phyloP scores from a whole-genome alignment of 2,888 invertebrate species.

The Pristionchus fissidentatus region DNA sequence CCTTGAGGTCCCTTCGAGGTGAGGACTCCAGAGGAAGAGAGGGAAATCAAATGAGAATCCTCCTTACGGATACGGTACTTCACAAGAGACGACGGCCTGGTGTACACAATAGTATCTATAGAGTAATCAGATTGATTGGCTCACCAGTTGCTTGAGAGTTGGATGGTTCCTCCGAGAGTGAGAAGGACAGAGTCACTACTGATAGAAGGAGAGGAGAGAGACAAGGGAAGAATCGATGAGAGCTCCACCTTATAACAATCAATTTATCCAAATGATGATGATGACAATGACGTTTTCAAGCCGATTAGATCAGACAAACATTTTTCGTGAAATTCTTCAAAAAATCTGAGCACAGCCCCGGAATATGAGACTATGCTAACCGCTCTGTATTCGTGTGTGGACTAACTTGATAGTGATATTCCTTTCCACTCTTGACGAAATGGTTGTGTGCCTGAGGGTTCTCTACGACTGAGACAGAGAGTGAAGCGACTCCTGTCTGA shows the following conservation, averaged over 20 bases:
- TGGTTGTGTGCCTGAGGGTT: background rate
- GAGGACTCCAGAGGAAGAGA: conserved; percentile 23
- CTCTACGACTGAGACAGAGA: background rate
- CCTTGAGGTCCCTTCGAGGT: conserved; percentile 22
- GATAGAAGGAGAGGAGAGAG: conserved; percentile 15
- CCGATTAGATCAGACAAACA: background rate
- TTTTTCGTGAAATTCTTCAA: background rate
- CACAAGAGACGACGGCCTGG: conserved; percentile 34
- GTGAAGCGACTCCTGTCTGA: conserved; percentile 27
- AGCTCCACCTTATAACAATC: conserved; percentile 24
- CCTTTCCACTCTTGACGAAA: background rate
- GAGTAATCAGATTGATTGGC: background rate
- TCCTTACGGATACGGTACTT: conserved; percentile 24
- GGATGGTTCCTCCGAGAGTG: conserved; percentile 1
- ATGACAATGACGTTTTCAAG: background rate
- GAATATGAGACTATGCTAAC: too few species aligned
- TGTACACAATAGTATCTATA: background rate
- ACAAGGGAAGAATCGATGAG: background rate
- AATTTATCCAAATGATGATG: background rate
- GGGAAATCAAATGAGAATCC: conserved; percentile 13
- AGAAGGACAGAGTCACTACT: conserved; percentile 4
- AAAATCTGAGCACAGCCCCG: background rate
- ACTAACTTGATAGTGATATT: background rate
- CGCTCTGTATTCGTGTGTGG: background rate
- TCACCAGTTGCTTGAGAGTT: conserved; percentile 27